Conservation (phyloP, 2,888 invertebrate genomes). For the Lydus trimaculatus region DNA sequence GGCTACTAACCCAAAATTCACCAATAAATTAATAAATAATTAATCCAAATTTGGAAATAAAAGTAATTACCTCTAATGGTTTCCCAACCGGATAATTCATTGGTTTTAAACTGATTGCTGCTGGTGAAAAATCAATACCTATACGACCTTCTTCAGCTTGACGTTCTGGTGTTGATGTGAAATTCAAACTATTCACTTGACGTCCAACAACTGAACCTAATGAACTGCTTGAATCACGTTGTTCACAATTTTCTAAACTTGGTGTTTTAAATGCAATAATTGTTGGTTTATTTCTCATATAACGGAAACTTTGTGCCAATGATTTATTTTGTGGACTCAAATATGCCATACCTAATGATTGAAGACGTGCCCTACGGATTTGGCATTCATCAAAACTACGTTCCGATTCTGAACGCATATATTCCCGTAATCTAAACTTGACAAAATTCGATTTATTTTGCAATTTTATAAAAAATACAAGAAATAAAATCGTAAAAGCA, state of each 20-base stretch:
- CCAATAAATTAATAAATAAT: conserved; percentile 19
- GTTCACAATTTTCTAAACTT: conserved; percentile 74
- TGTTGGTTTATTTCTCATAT: conserved; percentile 88
- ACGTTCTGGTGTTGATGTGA: conserved; percentile 61
- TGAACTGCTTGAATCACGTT: conserved; percentile 65
- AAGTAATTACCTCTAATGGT: conserved; percentile 75
- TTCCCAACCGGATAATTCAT: conserved; percentile 80
- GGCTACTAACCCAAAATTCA: conserved; percentile 38
- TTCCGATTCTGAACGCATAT: conserved; percentile 81
- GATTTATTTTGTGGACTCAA: conserved; percentile 80
- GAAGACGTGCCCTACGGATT: conserved; percentile 69
- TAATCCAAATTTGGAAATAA: neutral
- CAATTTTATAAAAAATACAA: neutral
- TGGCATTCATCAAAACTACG: conserved; percentile 75
- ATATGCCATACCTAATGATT: conserved; percentile 73
- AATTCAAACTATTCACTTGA: conserved; percentile 50
- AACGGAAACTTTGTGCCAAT: conserved; percentile 86
- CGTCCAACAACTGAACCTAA: conserved; percentile 63
- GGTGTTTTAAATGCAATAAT: conserved; percentile 89
- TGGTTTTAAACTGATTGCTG: conserved; percentile 45
- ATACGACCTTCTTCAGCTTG: conserved; percentile 70
- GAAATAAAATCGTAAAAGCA: neutral
- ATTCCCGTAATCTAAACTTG: conserved; percentile 69
- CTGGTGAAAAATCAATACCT: conserved; percentile 50
- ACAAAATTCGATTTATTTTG: conserved; percentile 11